Percentiles rank a stretch among this genome's conserved stretches.
These are phyloP conservation scores for Oppia nitens DNA, from an alignment of 1,140 invertebrate species.

Conservation along the genomic window DNA sequence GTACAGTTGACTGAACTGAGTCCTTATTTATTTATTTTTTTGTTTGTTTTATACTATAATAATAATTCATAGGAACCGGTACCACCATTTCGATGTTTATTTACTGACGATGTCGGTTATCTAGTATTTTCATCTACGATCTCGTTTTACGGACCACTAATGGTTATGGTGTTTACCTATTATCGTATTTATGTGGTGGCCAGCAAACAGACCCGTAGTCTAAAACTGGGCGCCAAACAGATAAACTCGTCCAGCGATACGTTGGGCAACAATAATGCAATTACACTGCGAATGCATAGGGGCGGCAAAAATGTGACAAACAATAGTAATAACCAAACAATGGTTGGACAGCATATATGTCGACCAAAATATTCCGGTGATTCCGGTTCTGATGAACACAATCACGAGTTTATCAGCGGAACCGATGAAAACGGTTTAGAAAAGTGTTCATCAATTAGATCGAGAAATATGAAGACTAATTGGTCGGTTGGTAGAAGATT, in stretches of 20 bases:
- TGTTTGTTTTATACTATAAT: neutral
- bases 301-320: conserved; percentile 38
- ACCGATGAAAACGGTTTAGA: neutral
- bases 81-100: conserved; percentile 46
- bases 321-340: neutral
- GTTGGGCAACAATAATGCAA: neutral
- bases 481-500: conserved; percentile 74
- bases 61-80: conserved; percentile 15
- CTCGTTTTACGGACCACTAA: conserved; percentile 88
- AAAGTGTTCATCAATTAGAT: neutral
- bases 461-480: conserved; percentile 39
- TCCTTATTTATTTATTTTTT: neutral
- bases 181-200: conserved; percentile 87
- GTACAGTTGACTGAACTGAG: no score
- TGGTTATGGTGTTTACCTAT: conserved; percentile 97
- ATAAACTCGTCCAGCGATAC: conserved; percentile 29
- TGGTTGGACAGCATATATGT: neutral
- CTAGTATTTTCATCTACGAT: conserved; percentile 86
- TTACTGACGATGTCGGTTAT: conserved; percentile 78
- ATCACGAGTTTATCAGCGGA: neutral
- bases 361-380: neutral
- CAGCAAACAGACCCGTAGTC: conserved; percentile 69
- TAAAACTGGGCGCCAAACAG: conserved; percentile 46
- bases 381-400: neutral
- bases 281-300: conserved; percentile 66